These are phyloP conservation scores for Heptranchias perlo DNA, from an alignment of 2,113 vertebrate species.

Conservation along the genomic window DNA sequence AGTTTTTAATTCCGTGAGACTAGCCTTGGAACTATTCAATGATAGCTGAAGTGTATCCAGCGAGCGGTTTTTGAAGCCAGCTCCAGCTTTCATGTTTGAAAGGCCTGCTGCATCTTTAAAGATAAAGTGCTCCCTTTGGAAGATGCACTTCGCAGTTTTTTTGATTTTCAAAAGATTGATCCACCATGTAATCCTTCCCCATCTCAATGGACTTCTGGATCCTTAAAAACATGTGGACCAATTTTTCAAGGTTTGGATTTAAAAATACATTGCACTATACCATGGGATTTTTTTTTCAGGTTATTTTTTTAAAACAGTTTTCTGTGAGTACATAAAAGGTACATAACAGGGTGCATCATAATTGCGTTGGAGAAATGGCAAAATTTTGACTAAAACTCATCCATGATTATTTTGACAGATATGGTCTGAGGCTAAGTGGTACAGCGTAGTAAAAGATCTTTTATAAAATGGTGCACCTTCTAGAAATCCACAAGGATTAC, in stretches of 20 bases:
- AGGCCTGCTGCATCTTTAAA: not conserved
- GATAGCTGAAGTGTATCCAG: not conserved
- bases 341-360: not conserved
- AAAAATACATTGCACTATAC: not conserved
- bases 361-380: not conserved
- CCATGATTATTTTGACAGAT: not conserved
- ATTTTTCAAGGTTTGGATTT: conserved; percentile 1
- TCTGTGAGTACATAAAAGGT: not conserved
- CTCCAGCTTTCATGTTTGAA: not conserved
- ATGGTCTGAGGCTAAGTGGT: not conserved
- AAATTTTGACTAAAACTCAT: not conserved
- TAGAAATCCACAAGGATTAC: not conserved
- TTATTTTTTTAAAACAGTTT: not conserved
- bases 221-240: not conserved
- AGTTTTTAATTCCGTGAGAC: not conserved
- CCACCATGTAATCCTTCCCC: not conserved
- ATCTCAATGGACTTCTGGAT: not conserved
- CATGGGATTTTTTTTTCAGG: not conserved
- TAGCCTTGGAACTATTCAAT: not conserved
- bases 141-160: not conserved
- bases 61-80: not conserved
- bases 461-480: not conserved
- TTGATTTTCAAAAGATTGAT: not conserved
- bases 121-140: conserved; percentile 4
- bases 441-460: not conserved